Evolutionary conservation across 2,113 vertebrate species (phyloP).

Genomic region (Caranx melampygus): DNA sequence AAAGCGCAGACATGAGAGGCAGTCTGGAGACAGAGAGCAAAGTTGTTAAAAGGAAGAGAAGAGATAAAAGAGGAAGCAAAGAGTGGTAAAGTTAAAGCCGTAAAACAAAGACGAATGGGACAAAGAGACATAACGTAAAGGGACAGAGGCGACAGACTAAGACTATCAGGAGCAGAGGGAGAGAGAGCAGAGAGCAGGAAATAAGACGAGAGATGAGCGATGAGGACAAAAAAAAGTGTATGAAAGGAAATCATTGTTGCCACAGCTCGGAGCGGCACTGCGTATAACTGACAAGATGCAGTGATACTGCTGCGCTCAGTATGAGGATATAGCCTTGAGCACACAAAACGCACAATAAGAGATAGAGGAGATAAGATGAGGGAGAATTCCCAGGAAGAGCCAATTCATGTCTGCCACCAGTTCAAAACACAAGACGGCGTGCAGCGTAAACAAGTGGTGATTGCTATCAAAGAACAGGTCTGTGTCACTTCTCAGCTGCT

Average conservation of each 20-base stretch:
- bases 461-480: not conserved
- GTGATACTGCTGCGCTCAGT: conserved; percentile 39
- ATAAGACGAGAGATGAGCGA: conserved; percentile 29
- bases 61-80: not conserved
- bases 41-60: not conserved
- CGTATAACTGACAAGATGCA: conserved; percentile 42
- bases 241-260: conserved; percentile 52
- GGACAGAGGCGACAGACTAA: conserved; percentile 4
- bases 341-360: conserved; percentile 27
- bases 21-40: not conserved
- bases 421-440: conserved; percentile 5
- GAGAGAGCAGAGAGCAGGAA: conserved; percentile 15
- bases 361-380: conserved; percentile 15
- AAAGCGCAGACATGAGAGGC: not conserved
- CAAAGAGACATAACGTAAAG: not conserved
- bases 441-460: not conserved
- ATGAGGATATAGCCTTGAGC: conserved; percentile 27
- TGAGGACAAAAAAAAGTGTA: conserved; percentile 25
- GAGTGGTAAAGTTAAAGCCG: not conserved
- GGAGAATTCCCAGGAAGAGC: conserved; percentile 27
- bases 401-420: not conserved
- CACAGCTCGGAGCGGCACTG: conserved; percentile 24
- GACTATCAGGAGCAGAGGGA: not conserved
- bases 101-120: not conserved
- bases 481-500: not conserved